Conservation (phyloP, 2,797 vertebrate genomes). For the Bufotes viridis region DNA sequence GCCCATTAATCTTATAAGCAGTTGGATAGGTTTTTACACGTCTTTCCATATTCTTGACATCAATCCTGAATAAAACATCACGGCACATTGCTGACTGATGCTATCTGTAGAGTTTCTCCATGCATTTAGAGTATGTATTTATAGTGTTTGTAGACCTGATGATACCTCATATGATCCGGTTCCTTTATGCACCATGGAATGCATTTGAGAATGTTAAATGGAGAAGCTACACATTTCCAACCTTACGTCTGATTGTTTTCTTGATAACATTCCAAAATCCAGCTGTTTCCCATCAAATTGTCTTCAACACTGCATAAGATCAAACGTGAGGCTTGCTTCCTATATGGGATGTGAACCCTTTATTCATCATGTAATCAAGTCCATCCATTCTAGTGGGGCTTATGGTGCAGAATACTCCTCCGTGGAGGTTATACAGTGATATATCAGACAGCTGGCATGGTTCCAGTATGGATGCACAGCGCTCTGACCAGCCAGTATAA, state of each 20-base stretch:
- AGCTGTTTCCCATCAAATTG: conserved; percentile 31
- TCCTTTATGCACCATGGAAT: conserved; percentile 7
- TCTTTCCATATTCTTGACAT: background rate
- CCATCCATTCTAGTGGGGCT: background rate
- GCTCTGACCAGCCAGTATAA: background rate
- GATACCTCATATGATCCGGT: conserved; percentile 11
- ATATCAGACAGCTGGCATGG: conserved; percentile 5
- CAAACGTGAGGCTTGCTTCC: conserved; percentile 6
- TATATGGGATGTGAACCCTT: background rate
- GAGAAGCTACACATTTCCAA: background rate
- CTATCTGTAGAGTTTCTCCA: background rate
- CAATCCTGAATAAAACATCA: background rate
- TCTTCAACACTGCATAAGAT: conserved; percentile 17
- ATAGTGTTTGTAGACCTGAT: background rate
- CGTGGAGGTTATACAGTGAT: background rate
- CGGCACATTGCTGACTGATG: background rate
- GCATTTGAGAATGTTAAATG: background rate
- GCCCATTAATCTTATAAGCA: background rate
- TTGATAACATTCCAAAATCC: conserved; percentile 13
- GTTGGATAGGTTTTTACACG: background rate
- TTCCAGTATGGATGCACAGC: background rate
- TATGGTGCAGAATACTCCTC: background rate
- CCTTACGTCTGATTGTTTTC: background rate
- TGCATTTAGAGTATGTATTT: background rate
- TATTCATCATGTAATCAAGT: conserved; percentile 8